A percentile compares a stretch with the other conserved stretches of the same genome.
phyloP scores from a whole-genome alignment of 2,113 vertebrate genomes.

The Lontra canadensis region DNA sequence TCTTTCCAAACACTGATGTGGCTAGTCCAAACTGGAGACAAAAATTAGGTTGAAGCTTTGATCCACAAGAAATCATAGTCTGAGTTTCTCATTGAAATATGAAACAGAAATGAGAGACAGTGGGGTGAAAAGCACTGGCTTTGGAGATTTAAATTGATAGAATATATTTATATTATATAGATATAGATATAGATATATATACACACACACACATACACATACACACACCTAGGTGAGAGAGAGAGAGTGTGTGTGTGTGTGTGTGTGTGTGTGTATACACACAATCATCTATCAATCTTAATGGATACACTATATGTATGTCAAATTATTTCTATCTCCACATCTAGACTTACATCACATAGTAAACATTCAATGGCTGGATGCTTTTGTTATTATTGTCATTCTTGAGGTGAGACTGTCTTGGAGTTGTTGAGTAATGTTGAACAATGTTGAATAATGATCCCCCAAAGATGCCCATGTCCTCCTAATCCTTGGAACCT shows the following conservation, averaged over 20 bases:
- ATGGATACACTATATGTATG: background rate
- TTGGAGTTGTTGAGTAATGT: background rate
- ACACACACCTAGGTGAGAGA: background rate
- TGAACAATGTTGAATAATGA: background rate
- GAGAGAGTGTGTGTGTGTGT: too few species aligned
- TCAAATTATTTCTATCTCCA: background rate
- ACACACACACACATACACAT: too few species aligned
- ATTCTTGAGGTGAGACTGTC: background rate
- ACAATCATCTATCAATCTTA: background rate
- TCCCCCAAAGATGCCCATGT: background rate
- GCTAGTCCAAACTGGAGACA: background rate
- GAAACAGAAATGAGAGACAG: background rate
- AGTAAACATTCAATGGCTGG: background rate
- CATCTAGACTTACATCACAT: background rate
- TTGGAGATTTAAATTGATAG: background rate
- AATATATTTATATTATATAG: background rate
- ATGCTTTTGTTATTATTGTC: background rate
- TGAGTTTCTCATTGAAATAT: background rate
- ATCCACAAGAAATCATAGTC: background rate
- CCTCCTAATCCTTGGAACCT: background rate
- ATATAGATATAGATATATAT: too few species aligned
- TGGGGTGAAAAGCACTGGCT: background rate
- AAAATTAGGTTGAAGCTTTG: background rate
- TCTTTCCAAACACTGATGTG: background rate
- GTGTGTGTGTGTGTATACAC: background rate